Base-by-base conservation (phyloP, 2,888 invertebrate genomes). In the Drosophila putrida region DNA sequence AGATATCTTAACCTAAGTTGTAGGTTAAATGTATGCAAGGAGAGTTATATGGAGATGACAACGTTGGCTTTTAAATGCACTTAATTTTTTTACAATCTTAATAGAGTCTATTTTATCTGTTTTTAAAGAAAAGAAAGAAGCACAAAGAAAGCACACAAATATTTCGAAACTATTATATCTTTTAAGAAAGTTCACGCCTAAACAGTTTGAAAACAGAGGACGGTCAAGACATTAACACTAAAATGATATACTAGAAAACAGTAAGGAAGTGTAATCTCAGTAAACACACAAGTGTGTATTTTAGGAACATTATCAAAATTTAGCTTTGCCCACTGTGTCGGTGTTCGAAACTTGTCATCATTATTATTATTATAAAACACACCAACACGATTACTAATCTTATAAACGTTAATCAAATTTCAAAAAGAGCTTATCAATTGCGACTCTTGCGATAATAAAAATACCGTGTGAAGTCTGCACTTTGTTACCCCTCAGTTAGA, bases 381-480 rank as follows among this genome's bases (percentile, higher is more conserved):
- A 15, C 11, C 55, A 41, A 74, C 36, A 57, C 33, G 35, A 49
- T 25, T 59, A 13, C 50, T 60, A 72, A 75, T 77, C 61, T 36
- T 25, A 31, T 6, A 41, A 43, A 36, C 6, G 73, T 57, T 58
- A 58, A 77, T 68, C 75, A 50, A 60, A 54, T 35, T 31, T 54
- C 28, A 41, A 46, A 9, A n/a, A 51, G 50, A 54, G 53, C 78
- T 73, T 78, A 75, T 75, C 78, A 61, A 33, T 35, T 27, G 10
- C 10, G 39, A 50, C 49, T 51, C 10, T 51, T 36, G 63, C 54
- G 54, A 73, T 77, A 72, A 43, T 27, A n/a, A 11, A 31, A 4
- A 33, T 31, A 49, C 31, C 77, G 77, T 77, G 78, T 59, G 75
- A 77, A 62, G 51, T 59, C 27, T 28, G 31, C 35, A 41, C 31